Evolutionary conservation across 1,140 invertebrate genomes (phyloP).

Genomic region (Trichomalopsis sarcophagae): DNA sequence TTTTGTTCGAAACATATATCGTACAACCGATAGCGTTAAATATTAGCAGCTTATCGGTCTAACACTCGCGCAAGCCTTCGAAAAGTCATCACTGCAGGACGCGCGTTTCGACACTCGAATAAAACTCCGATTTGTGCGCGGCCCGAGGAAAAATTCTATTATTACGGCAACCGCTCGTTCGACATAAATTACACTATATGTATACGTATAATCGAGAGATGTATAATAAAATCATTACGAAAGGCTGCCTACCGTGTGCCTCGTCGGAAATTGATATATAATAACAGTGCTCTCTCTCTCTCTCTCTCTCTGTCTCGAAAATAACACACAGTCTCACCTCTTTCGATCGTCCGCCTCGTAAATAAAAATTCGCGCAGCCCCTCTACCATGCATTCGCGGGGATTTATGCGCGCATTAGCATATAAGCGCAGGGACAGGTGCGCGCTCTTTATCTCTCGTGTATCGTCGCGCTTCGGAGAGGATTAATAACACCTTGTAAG

Average conservation of each 20-base stretch:
- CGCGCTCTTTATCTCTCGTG: conserved; percentile 20
- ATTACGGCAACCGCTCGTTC: background rate
- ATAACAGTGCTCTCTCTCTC: too few species aligned
- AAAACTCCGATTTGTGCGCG: background rate
- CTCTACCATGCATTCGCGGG: background rate
- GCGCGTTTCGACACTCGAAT: background rate
- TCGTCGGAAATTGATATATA: too few species aligned
- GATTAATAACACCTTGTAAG: conserved; percentile 50
- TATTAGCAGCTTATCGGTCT: too few species aligned
- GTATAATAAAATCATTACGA: background rate
- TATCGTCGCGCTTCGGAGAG: conserved; percentile 3
- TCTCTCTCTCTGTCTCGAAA: background rate
- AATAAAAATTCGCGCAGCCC: conserved; percentile 33
- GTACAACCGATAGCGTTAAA: too few species aligned
- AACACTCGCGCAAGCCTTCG: too few species aligned
- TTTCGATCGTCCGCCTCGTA: conserved; percentile 29
- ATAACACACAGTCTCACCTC: conserved; percentile 4
- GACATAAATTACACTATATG: background rate
- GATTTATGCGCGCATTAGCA: conserved; percentile 45
- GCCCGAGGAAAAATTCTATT: too few species aligned
- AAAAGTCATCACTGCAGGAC: background rate
- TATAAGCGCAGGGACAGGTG: conserved; percentile 26
- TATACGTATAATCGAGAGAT: background rate
- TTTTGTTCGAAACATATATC: too few species aligned
- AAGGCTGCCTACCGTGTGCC: background rate